These are phyloP conservation scores for Macrotus californicus DNA, from an alignment of 2,113 vertebrate genomes.

Conservation along the genomic window DNA sequence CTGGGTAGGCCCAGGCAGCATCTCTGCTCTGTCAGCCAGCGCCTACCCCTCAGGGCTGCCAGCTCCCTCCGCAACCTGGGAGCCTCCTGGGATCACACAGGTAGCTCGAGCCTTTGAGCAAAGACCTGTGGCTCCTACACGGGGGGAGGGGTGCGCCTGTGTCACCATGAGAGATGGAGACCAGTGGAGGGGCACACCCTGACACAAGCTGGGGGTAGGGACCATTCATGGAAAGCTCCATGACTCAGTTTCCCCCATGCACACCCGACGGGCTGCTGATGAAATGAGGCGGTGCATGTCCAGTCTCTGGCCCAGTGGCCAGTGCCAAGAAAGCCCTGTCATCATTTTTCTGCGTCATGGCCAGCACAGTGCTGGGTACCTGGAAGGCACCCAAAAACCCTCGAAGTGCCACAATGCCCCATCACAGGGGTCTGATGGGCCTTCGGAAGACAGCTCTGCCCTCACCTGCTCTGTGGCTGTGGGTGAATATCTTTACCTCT, in stretches of 20 bases:
- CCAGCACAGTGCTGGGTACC: background rate
- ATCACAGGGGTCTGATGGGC: accelerated
- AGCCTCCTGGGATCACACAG: background rate
- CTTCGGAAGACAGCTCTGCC: background rate
- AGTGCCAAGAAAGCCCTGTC: background rate
- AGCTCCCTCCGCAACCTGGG: background rate
- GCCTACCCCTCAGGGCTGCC: background rate
- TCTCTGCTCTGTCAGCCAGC: no score
- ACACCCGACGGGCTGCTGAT: background rate
- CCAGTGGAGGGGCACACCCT: no score
- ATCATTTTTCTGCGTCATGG: background rate
- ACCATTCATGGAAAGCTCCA: accelerated
- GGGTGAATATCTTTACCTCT: background rate
- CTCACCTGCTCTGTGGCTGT: background rate
- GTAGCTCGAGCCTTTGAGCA: background rate
- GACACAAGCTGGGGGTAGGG: accelerated
- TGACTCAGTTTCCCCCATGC: background rate
- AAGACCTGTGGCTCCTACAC: background rate
- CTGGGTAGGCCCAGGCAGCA: background rate
- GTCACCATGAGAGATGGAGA: accelerated
- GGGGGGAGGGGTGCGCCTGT: accelerated
- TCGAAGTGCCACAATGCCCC: background rate
- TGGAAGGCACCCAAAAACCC: accelerated
- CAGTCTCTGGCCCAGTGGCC: background rate
- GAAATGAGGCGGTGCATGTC: background rate